Evolutionary conservation across 2,888 invertebrate genomes (phyloP), one percentile per base, ranked within the genome.

Genomic region (Lamellibrachia satsuma): DNA sequence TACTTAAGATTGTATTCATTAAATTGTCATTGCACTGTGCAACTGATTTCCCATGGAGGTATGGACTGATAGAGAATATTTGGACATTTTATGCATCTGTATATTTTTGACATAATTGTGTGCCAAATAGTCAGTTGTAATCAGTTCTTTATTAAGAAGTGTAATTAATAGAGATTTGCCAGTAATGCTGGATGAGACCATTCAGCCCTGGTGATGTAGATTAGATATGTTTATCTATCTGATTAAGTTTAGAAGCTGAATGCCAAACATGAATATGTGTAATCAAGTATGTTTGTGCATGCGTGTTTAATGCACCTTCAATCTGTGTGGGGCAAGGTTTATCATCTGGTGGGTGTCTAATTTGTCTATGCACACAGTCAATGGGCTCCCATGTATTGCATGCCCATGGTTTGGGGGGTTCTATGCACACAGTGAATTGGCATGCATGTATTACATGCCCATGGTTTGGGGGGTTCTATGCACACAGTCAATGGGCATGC

Each of bases 271-370:
- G 11, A 22, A n/a, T 75, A 4, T 75, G 75, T 75, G 22, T 60
- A 75, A 75, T 75, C 75, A 22, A 75, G n/a, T 57, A 57, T 75
- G 75, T 75, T 22, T 9, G 11, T 60, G 22, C 60, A 60, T 60
- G 9, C 22, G 1, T 22, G 75, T 75, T 75, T 75, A 75, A 60
- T 60, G 9, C 22, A 4, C 6, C 22, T 75, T 75, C n/a, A 75
- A 75, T 75, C 75, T 75, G n/a, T 75, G 75, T 15, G 75, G 75
- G 75, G 75, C 75, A 75, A 75, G 75, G 75, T 75, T 75, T 75
- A 75, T 75, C 22, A 75, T n/a, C 75, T 22, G 55, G 7, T 22
- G 3, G 22, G 75, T 22, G 2, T 3, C 1, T 11, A 4, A 6
- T 75, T 6, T 22, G 15, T 75, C 6, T n/a, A 75, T 75, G 15